phyloP scores from a whole-genome alignment of 2,888 invertebrate species.

The Coelopa pilipes region DNA sequence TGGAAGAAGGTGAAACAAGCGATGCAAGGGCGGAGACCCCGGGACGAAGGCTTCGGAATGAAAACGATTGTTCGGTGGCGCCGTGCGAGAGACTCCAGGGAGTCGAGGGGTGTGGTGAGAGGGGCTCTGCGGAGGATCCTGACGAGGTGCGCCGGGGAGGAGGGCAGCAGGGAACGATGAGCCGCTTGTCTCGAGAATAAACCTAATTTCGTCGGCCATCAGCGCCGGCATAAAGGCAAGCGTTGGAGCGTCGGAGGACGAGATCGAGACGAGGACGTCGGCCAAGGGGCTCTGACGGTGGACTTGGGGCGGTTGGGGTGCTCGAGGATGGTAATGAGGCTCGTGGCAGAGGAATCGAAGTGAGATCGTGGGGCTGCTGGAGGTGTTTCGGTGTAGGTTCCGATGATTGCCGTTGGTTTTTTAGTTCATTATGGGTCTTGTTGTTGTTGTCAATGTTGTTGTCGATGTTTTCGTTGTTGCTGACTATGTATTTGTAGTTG shows the following conservation, averaged over 20 bases:
- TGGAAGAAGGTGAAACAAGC: too few species aligned
- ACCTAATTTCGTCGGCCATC: constrained; percentile 19
- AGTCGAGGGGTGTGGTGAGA: too few species aligned
- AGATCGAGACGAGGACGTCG: too few species aligned
- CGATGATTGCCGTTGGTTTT: too few species aligned
- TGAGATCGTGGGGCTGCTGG: background rate
- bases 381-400: background rate
- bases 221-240: background rate
- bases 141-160: background rate
- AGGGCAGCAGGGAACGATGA: background rate
- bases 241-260: too few species aligned
- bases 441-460: constrained; percentile 27
- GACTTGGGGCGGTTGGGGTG: background rate
- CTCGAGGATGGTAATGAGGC: constrained; percentile 6
- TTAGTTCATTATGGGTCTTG: too few species aligned
- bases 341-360: background rate
- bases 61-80: too few species aligned
- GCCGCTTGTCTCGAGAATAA: constrained; percentile 13
- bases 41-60: too few species aligned
- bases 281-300: background rate
- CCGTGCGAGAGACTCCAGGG: too few species aligned
- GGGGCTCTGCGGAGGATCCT: too few species aligned
- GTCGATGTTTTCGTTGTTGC: background rate
- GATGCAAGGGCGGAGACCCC: too few species aligned
- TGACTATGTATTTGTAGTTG: background rate